Conservation (phyloP, 2,888 invertebrate species). For the Brenthis ino region DNA sequence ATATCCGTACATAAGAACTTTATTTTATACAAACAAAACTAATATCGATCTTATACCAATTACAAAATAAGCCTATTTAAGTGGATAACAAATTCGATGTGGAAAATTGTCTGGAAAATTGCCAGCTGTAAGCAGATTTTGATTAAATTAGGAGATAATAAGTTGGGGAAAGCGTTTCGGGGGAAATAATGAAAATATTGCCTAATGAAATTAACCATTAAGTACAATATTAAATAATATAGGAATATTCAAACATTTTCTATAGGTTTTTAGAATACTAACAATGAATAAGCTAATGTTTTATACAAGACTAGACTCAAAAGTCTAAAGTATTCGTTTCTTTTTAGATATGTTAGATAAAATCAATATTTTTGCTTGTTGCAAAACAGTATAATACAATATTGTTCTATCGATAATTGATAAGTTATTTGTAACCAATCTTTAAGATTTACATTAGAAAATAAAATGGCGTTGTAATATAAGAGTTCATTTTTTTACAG, state of each 20-base stretch:
- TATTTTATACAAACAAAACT: slow-evolving; percentile 44
- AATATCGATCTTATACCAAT: slow-evolving; percentile 38
- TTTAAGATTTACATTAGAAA: too few species aligned
- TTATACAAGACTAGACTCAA: too few species aligned
- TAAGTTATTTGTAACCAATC: too few species aligned
- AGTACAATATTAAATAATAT: slow-evolving; percentile 45
- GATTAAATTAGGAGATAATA: slow-evolving; percentile 78
- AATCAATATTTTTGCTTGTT: too few species aligned
- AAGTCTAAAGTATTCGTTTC: too few species aligned
- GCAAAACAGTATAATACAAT: too few species aligned
- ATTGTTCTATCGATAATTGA: too few species aligned
- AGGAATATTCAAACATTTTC: slow-evolving; percentile 16
- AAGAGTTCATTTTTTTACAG: not conserved
- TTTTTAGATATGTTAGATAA: too few species aligned
- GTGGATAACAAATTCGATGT: slow-evolving; percentile 62
- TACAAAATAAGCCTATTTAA: slow-evolving; percentile 33
- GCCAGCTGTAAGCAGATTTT: slow-evolving; percentile 65
- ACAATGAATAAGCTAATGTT: too few species aligned
- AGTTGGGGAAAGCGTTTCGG: slow-evolving; percentile 65
- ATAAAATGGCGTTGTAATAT: too few species aligned
- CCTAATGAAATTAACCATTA: slow-evolving; percentile 53
- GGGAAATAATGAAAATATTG: slow-evolving; percentile 77
- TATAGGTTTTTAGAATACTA: too few species aligned
- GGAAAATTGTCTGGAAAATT: slow-evolving; percentile 61
- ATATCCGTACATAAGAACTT: too few species aligned